phyloP scores from a whole-genome alignment of 2,113 vertebrate genomes.

The Trematocara variabile region DNA sequence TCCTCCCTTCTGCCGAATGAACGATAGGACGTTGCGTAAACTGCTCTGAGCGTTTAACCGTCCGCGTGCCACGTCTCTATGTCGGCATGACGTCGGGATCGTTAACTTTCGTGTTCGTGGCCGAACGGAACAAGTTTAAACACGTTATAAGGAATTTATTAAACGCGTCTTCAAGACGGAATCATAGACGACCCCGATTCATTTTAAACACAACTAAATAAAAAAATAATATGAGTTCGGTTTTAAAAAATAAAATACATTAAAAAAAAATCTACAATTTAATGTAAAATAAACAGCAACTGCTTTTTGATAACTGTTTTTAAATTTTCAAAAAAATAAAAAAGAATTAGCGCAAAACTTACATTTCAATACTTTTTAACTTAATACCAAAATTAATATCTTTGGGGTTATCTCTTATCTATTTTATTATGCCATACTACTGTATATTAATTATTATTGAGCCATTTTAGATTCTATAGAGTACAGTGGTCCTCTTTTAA shows the following conservation, averaged over 20 bases:
- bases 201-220: background rate
- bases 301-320: background rate
- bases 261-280: background rate
- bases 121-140: background rate
- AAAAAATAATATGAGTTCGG: background rate
- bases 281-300: background rate
- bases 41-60: slow-evolving; percentile 5
- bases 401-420: background rate
- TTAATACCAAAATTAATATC: background rate
- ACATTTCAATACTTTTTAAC: background rate
- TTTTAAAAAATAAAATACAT: background rate
- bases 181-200: background rate
- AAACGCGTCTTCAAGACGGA: background rate
- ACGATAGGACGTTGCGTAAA: background rate
- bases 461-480: background rate
- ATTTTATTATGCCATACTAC: background rate
- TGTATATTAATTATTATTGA: background rate
- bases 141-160: background rate
- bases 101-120: background rate
- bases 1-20: background rate
- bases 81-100: slow-evolving; percentile 64
- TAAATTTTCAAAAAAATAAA: background rate
- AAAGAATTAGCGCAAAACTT: background rate
- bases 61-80: slow-evolving; percentile 73
- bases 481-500: background rate